Evolutionary conservation across 2,797 vertebrate genomes (phyloP).

Genomic region (Squalus acanthias): DNA sequence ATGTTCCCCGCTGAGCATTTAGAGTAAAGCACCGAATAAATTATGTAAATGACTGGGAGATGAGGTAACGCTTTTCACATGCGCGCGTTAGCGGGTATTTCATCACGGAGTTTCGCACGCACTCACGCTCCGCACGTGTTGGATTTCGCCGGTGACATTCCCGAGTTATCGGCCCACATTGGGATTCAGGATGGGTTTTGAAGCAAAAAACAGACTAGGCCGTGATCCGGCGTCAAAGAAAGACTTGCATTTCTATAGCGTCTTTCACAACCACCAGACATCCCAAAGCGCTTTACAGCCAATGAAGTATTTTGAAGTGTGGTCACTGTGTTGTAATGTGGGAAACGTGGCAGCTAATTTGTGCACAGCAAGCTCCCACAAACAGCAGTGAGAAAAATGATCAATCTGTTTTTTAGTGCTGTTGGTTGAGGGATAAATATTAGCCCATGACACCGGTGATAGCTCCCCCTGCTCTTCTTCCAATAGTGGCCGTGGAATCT

Average conservation of each 20-base stretch:
- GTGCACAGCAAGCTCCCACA: neutral
- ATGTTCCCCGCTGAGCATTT: constrained; percentile 5
- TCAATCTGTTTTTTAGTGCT: neutral
- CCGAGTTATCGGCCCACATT: too few species aligned
- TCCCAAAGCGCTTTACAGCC: neutral
- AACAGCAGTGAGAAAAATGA: neutral
- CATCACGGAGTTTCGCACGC: too few species aligned
- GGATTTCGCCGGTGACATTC: neutral
- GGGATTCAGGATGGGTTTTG: neutral
- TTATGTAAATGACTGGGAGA: neutral
- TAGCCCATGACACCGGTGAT: neutral
- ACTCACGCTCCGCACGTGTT: neutral
- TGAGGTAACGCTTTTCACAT: neutral
- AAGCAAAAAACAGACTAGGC: neutral
- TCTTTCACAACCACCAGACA: neutral
- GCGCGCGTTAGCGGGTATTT: neutral
- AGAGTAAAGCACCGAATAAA: constrained; percentile 23
- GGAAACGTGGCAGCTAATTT: neutral
- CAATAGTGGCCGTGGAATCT: neutral
- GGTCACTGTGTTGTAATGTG: neutral
- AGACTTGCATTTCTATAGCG: neutral
- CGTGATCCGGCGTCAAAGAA: neutral
- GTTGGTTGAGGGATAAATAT: neutral
- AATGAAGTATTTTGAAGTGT: neutral
- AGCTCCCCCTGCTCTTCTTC: neutral